A percentile compares a stretch with the other conserved stretches of the same genome.
Conservation (phyloP, 2,797 vertebrate genomes). For the Tachyglossus aculeatus region DNA sequence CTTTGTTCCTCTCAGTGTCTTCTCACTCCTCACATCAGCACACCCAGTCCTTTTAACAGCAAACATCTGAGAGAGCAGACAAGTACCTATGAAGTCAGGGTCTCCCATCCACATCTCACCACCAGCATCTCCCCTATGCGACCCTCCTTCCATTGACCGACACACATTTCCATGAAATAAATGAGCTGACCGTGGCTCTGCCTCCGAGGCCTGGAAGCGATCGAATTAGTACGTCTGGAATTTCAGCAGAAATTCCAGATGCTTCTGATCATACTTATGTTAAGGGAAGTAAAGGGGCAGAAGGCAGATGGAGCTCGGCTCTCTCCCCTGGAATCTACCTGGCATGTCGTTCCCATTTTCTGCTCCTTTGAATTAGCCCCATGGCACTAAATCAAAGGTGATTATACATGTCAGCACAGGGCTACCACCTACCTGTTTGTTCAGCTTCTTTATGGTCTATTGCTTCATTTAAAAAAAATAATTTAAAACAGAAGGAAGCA, state of each 20-base stretch:
- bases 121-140: conserved; percentile 11
- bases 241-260: conserved; percentile 1
- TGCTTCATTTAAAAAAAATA: not conserved
- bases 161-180: not conserved
- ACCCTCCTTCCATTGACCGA: not conserved
- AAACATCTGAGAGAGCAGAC: not conserved
- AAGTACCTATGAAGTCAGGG: no score
- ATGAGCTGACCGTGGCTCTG: conserved; percentile 2
- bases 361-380: conserved; percentile 4
- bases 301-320: conserved; percentile 4
- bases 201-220: conserved; percentile 26
- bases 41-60: not conserved
- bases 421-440: not conserved
- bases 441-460: not conserved
- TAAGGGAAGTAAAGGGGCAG: not conserved
- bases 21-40: not conserved
- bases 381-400: conserved; percentile 14
- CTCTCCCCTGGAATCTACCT: not conserved
- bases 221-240: conserved; percentile 26
- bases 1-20: no score
- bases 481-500: conserved; percentile 13
- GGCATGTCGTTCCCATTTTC: not conserved
- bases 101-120: no score
- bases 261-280: conserved; percentile 6
- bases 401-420: conserved; percentile 14